phyloP scores from a whole-genome alignment of 53 echinoderm and acorn worm species.

The Stichopus horrens region DNA sequence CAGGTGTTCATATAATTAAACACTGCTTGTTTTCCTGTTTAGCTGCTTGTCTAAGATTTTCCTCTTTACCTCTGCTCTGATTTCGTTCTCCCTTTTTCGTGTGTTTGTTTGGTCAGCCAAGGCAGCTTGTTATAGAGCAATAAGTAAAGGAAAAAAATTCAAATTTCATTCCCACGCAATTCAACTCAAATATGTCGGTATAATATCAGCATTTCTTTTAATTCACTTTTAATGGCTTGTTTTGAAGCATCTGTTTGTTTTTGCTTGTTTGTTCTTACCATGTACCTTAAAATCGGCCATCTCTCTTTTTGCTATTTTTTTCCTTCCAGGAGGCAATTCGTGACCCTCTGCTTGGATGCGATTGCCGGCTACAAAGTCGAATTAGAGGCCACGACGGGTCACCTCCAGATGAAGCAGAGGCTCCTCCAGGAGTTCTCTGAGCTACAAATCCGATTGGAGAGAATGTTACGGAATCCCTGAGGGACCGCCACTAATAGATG shows the following conservation, averaged over 20 bases:
- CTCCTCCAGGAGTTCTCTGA: slow-evolving; percentile 76
- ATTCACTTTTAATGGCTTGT: no score
- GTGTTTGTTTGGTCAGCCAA: no score
- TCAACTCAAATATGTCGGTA: no score
- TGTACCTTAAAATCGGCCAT: neutral
- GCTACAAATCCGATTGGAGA: slow-evolving; percentile 78
- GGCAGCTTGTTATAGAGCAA: no score
- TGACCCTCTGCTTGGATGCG: slow-evolving; percentile 78
- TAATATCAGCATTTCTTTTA: neutral
- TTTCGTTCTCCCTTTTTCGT: no score
- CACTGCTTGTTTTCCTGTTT: no score
- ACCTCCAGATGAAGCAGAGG: slow-evolving; percentile 57
- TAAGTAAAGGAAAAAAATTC: no score
- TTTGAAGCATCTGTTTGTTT: neutral
- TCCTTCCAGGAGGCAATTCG: slow-evolving; percentile 74
- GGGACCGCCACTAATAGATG: neutral
- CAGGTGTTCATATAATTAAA: no score
- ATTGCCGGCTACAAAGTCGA: slow-evolving; percentile 98
- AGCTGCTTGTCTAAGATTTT: no score
- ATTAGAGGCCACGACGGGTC: slow-evolving; percentile 81
- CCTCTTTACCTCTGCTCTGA: no score
- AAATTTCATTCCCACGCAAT: no score
- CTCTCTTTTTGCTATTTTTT: neutral
- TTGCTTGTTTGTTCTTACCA: neutral
- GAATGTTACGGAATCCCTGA: slow-evolving; percentile 56